phyloP scores from a whole-genome alignment of 2,113 vertebrate species.

The Protobothrops flavoviridis region DNA sequence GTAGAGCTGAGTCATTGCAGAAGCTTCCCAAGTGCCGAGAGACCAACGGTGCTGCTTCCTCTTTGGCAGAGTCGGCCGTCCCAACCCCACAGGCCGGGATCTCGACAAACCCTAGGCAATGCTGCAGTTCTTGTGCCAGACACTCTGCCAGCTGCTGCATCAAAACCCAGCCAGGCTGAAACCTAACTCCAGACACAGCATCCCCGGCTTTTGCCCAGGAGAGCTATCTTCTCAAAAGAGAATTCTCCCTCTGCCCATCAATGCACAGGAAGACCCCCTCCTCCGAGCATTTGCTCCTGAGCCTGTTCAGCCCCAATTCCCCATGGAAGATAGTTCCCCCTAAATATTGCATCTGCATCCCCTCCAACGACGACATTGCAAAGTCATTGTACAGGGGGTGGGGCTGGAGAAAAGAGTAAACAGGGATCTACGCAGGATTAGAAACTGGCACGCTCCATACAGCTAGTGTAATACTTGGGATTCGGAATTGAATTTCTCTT shows the following conservation, averaged over 20 bases:
- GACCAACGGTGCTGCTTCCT: constrained; percentile 24
- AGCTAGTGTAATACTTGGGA: background rate
- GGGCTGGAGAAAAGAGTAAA: background rate
- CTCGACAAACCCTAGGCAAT: background rate
- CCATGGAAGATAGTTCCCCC: background rate
- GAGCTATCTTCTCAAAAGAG: accelerated
- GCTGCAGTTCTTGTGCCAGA: background rate
- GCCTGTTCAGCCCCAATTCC: background rate
- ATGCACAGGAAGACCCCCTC: accelerated
- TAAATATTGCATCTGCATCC: background rate
- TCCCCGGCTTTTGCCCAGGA: background rate
- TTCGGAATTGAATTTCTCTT: background rate
- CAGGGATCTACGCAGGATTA: background rate
- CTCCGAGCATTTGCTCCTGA: background rate
- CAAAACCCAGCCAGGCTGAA: background rate
- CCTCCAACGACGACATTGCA: background rate
- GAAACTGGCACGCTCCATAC: background rate
- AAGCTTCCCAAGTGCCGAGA: constrained; percentile 56
- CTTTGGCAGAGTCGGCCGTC: constrained; percentile 20
- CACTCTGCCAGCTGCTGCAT: background rate
- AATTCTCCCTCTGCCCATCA: background rate
- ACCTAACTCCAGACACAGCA: background rate
- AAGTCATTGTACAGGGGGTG: background rate
- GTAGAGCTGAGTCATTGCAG: constrained; percentile 72
- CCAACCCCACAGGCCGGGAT: background rate